phyloP scores from a whole-genome alignment of 2,888 invertebrate genomes.

The Cerastoderma edule region DNA sequence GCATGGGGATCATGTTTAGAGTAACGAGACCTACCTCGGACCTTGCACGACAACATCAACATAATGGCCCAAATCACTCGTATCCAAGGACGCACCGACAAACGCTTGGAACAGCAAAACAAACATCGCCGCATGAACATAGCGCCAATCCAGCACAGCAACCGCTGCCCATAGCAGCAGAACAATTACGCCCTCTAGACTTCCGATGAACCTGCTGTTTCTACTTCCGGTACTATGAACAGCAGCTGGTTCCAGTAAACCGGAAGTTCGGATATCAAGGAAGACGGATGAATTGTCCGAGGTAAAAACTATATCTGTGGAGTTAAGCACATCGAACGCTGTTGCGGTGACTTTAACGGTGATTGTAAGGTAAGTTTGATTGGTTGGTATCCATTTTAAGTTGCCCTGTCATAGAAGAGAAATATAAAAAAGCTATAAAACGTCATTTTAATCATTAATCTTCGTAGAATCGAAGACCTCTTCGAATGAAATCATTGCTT shows the following conservation, averaged over 20 bases:
- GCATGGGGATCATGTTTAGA: too few species aligned
- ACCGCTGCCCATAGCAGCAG: slow-evolving; percentile 15
- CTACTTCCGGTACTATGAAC: slow-evolving; percentile 41
- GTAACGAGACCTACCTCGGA: slow-evolving; percentile 30
- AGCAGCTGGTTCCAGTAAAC: slow-evolving; percentile 23
- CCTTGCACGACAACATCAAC: slow-evolving; percentile 7
- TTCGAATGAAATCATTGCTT: too few species aligned
- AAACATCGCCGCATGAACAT: background rate
- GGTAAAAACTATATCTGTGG: slow-evolving; percentile 8
- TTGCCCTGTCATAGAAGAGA: too few species aligned
- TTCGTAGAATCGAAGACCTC: too few species aligned
- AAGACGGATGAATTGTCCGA: slow-evolving; percentile 19
- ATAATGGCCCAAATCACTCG: background rate
- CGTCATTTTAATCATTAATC: too few species aligned
- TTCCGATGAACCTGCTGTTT: slow-evolving; percentile 24
- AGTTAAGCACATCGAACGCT: slow-evolving; percentile 3
- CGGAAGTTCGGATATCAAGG: background rate
- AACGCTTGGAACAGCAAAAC: background rate
- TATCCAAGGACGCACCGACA: background rate
- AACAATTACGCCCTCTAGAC: background rate
- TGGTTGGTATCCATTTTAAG: slow-evolving; percentile 31
- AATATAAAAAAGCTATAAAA: too few species aligned
- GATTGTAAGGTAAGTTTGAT: slow-evolving; percentile 6
- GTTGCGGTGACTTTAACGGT: slow-evolving; percentile 18
- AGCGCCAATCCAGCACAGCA: slow-evolving; percentile 4